Conservation (phyloP, 2,113 vertebrate genomes). For the Azemiops feae region DNA sequence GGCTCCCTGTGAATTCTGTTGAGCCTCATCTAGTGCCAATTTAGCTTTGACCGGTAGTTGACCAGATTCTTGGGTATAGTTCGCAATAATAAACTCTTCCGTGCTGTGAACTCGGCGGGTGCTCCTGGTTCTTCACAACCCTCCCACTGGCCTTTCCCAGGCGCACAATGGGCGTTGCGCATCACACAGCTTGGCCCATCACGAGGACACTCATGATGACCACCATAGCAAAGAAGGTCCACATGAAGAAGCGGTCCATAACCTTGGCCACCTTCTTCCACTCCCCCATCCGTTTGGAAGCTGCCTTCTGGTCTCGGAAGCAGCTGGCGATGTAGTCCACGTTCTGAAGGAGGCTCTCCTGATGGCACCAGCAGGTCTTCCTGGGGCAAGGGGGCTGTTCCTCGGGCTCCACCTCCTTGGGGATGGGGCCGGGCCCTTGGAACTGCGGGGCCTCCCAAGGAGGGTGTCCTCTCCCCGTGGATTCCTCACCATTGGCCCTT, state of each 20-base stretch:
- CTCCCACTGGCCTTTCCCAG: no score
- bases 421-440: background rate
- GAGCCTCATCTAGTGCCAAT: background rate
- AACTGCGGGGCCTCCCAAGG: background rate
- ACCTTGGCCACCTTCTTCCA: slow-evolving; percentile 89
- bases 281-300: slow-evolving; percentile 76
- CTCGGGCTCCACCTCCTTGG: background rate
- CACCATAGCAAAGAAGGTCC: slow-evolving; percentile 89
- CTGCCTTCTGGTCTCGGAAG: slow-evolving; percentile 78
- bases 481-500: slow-evolving; percentile 29
- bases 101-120: background rate
- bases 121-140: background rate
- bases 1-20: background rate
- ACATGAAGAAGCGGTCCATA: slow-evolving; percentile 90
- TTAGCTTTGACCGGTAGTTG: background rate
- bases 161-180: fast-evolving
- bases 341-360: slow-evolving; percentile 71
- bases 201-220: slow-evolving; percentile 86
- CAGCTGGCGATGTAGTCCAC: slow-evolving; percentile 80
- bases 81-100: background rate
- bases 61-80: background rate
- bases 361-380: slow-evolving; percentile 69
- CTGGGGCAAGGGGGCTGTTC: slow-evolving; percentile 30
- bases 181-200: slow-evolving; percentile 76
- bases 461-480: slow-evolving; percentile 22